Evolutionary conservation across 35 echinoderm and acorn worm genomes (phyloP), one percentile per base, ranked within the genome.

Genomic region (Heliocidaris tuberculata): DNA sequence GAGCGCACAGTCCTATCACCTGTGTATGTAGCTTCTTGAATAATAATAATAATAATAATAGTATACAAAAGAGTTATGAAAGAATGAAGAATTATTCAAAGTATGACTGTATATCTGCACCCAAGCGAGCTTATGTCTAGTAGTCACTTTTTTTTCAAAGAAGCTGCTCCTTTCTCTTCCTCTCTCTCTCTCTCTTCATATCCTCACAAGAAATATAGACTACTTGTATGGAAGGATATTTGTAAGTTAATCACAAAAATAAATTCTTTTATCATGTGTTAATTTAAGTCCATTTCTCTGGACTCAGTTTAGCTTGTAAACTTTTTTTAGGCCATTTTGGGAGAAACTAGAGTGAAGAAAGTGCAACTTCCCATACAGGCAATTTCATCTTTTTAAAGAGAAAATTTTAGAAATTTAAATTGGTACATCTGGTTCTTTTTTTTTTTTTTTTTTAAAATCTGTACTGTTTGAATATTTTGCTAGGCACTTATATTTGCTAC

Each of bases 1-100:
- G 87, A 89, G 87, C 87, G 19, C 87, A 89, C 87, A 89, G 87
- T 48, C 32, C 47, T 89, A 48, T 78, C 24, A 78, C 65, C 19
- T 78, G 27, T 78, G 65, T 78, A 19, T 78, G 65, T 78, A 78
- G 65, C 27, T 78, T 78, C 19, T 78, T 78, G 65, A 78, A 78
- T 78, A 78, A 78, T 78, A 78, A 78, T 70, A 70, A 65, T 65
- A 21, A 70, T 78, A 56, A 56, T 56, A 13, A 56, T 56, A 78
- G 65, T 78, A 78, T 78, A 78, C 65, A 78, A 78, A 78, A 21
- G 27, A 78, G 21, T 78, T 78, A 21, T 78, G 17, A 78, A 78
- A 78, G 65, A 78, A 78, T 78, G 65, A 78, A 27, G 65, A 78
- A 78, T 78, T 78, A 24, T 78, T 78, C 27, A n/a, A 78, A 78